Conservation (phyloP, 2,797 vertebrate species). For the Siniperca obscura region DNA sequence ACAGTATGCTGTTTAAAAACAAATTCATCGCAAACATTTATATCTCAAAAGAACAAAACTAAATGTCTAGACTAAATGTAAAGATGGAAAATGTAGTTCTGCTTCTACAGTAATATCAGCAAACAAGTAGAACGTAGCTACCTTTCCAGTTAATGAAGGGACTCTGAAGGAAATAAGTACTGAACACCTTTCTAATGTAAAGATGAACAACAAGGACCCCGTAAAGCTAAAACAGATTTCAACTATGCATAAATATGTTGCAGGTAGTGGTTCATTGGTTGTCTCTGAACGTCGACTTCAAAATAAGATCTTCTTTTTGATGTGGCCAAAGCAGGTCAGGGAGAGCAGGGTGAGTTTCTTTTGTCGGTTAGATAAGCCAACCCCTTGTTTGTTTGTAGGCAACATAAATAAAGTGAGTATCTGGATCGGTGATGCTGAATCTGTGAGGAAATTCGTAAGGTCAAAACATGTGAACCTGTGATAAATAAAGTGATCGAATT, state of each 20-base stretch:
- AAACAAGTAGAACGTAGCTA: conserved; percentile 3
- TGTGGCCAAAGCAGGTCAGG: conserved; percentile 3
- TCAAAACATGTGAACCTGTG: conserved; percentile 21
- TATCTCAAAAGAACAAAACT: neutral
- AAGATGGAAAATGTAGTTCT: conserved; percentile 15
- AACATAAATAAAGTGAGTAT: conserved; percentile 38
- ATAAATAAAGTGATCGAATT: conserved; percentile 13
- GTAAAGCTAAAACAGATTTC: neutral
- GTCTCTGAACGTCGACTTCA: conserved; percentile 4
- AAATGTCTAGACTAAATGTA: neutral
- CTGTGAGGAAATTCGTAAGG: conserved; percentile 6
- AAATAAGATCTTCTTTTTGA: conserved; percentile 34
- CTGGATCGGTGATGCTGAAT: neutral
- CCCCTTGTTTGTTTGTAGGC: conserved; percentile 42
- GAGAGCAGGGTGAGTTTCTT: conserved; percentile 1
- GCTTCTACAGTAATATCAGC: neutral
- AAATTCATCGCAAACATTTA: neutral
- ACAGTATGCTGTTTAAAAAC: neutral
- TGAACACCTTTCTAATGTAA: conserved; percentile 7
- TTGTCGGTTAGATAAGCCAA: conserved; percentile 7
- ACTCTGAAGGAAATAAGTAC: conserved; percentile 11
- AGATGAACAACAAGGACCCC: conserved; percentile 3
- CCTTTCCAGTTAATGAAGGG: conserved; percentile 12
- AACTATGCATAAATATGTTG: conserved; percentile 1
- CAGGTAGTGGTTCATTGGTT: neutral